Evolutionary conservation across 2,888 invertebrate species (phyloP).

Genomic region (Petrophora chlorosata): DNA sequence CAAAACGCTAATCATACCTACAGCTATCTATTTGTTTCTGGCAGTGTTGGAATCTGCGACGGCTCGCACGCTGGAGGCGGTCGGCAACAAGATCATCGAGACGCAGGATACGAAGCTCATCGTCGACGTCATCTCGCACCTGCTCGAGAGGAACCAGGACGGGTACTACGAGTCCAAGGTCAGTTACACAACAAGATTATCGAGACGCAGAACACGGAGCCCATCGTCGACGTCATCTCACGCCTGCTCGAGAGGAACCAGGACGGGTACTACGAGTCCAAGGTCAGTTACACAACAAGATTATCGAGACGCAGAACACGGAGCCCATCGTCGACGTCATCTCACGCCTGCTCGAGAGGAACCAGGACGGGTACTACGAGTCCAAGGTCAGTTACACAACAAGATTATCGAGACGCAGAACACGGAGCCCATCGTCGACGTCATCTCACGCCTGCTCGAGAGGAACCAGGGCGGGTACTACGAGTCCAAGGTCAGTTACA

Average conservation of each 20-base stretch:
- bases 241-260: conserved; percentile 72
- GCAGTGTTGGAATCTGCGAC: conserved; percentile 68
- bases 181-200: conserved; percentile 58
- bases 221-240: conserved; percentile 72
- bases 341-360: conserved; percentile 68
- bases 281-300: conserved; percentile 53
- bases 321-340: conserved; percentile 71
- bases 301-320: conserved; percentile 71
- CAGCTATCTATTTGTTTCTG: no score
- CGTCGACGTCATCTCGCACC: conserved; percentile 69
- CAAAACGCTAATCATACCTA: no score
- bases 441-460: conserved; percentile 70
- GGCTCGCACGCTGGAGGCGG: conserved; percentile 65
- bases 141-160: conserved; percentile 73
- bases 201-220: conserved; percentile 64
- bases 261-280: conserved; percentile 63
- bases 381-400: conserved; percentile 49
- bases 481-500: conserved; percentile 52
- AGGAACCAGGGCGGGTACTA: conserved; percentile 71
- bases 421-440: conserved; percentile 69
- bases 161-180: conserved; percentile 65
- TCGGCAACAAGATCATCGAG: conserved; percentile 73
- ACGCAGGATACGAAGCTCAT: conserved; percentile 67
- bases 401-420: conserved; percentile 70
- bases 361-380: conserved; percentile 70